Conservation (phyloP, 1,140 invertebrate species). For the Drusus annulatus region DNA sequence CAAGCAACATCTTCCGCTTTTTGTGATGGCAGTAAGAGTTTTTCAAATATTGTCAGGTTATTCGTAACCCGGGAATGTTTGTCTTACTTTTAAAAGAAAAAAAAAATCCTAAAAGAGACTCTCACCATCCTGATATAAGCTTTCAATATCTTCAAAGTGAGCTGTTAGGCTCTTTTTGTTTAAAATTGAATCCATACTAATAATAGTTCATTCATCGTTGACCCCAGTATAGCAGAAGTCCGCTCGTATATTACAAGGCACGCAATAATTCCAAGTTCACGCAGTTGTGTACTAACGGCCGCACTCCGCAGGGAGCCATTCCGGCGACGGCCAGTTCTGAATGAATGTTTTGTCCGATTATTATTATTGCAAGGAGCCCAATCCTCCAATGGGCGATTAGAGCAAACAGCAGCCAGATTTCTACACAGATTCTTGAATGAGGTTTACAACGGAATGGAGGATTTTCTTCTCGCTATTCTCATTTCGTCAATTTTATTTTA, state of each 20-base stretch:
- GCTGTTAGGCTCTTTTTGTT: too few relatives aligned
- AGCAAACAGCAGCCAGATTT: slow-evolving; percentile 16
- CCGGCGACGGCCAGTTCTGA: slow-evolving; percentile 52
- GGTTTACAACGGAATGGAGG: background rate
- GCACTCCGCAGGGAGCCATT: slow-evolving; percentile 47
- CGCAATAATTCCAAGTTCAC: slow-evolving; percentile 54
- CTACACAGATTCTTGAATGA: background rate
- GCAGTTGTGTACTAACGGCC: slow-evolving; percentile 42
- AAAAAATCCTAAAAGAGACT: too few relatives aligned
- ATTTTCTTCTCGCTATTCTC: background rate
- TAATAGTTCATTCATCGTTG: too few relatives aligned
- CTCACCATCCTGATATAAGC: too few relatives aligned
- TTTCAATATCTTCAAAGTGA: too few relatives aligned
- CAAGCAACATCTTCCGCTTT: too few relatives aligned
- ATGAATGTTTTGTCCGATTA: slow-evolving; percentile 58
- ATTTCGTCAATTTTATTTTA: too few relatives aligned
- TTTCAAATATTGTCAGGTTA: too few relatives aligned
- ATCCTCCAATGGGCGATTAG: slow-evolving; percentile 53
- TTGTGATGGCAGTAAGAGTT: too few relatives aligned
- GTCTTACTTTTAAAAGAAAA: too few relatives aligned
- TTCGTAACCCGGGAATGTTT: too few relatives aligned
- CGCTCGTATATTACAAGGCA: slow-evolving; percentile 50
- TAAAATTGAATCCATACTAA: too few relatives aligned
- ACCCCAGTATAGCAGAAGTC: background rate
- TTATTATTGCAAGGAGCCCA: slow-evolving; percentile 53